Conservation (phyloP, 2,888 invertebrate genomes). For the Spilosoma lubricipeda region DNA sequence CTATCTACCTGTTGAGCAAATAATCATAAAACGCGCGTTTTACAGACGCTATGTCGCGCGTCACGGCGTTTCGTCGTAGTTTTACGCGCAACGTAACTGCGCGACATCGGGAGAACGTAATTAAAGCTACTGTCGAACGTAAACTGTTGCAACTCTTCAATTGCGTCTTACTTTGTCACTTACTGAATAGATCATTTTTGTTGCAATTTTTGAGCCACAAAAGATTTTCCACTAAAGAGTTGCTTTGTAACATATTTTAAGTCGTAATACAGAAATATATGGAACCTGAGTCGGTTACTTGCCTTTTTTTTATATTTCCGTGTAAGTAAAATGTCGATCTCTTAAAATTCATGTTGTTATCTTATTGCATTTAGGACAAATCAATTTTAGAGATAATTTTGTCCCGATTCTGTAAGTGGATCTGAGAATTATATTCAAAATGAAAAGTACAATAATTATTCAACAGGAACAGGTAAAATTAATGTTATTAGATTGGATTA, state of each 20-base stretch:
- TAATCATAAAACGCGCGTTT: conserved; percentile 70
- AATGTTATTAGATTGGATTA: neutral
- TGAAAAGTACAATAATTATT: neutral
- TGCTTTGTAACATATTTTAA: conserved; percentile 1
- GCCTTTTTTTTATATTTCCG: neutral
- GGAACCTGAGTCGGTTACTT: neutral
- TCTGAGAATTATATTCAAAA: neutral
- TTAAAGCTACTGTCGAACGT: conserved; percentile 47
- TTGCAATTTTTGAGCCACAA: conserved; percentile 31
- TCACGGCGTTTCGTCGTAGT: conserved; percentile 50
- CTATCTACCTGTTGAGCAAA: conserved; percentile 74
- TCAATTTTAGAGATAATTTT: neutral
- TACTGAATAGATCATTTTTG: conserved; percentile 57
- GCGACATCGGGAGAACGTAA: conserved; percentile 50
- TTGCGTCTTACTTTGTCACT: conserved; percentile 63
- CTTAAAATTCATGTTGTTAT: neutral
- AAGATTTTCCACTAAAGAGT: conserved; percentile 14
- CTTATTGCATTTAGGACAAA: neutral
- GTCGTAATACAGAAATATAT: neutral
- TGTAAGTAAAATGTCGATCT: neutral
- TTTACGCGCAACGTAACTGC: conserved; percentile 45
- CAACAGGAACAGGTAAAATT: neutral
- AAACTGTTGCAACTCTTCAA: conserved; percentile 68
- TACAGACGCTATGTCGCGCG: conserved; percentile 40
- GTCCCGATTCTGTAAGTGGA: neutral